phyloP scores from a whole-genome alignment of 2,797 vertebrate genomes.

The Neostethus bicornis region DNA sequence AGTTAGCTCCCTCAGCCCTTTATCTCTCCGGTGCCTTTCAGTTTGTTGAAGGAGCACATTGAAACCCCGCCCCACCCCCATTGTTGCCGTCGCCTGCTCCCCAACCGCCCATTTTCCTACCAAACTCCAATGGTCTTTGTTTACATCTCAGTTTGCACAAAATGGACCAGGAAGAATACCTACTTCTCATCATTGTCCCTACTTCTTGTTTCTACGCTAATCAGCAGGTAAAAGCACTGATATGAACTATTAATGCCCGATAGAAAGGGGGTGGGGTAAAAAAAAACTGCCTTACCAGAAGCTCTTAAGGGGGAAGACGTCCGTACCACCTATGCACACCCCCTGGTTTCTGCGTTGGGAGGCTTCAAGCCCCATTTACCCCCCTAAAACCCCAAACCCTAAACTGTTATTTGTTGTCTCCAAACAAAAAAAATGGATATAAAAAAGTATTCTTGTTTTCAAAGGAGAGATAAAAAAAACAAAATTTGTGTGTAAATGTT shows the following conservation, averaged over 20 bases:
- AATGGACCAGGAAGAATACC: slow-evolving; percentile 57
- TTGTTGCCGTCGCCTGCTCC: slow-evolving; percentile 32
- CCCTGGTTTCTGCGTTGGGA: slow-evolving; percentile 86
- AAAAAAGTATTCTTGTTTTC: slow-evolving; percentile 90
- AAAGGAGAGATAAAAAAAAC: slow-evolving; percentile 74
- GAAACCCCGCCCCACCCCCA: too few relatives aligned
- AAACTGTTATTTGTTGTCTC: slow-evolving; percentile 90
- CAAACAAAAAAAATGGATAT: slow-evolving; percentile 35
- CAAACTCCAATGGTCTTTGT: slow-evolving; percentile 58
- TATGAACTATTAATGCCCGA: slow-evolving; percentile 75
- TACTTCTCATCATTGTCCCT: slow-evolving; percentile 18
- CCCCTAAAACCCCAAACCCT: slow-evolving; percentile 89
- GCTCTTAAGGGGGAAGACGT: slow-evolving; percentile 52
- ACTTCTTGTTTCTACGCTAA: slow-evolving; percentile 12
- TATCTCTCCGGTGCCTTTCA: slow-evolving; percentile 60
- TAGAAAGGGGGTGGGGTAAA: slow-evolving; percentile 5
- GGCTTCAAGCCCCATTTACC: too few relatives aligned
- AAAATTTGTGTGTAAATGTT: slow-evolving; percentile 96
- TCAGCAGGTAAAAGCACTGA: slow-evolving; percentile 32
- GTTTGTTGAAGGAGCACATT: slow-evolving; percentile 65
- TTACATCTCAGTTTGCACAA: slow-evolving; percentile 80
- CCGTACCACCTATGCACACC: slow-evolving; percentile 93
- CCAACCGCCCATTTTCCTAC: not conserved
- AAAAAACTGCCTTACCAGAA: slow-evolving; percentile 51
- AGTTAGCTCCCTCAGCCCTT: slow-evolving; percentile 54